Percentiles rank a stretch among this genome's conserved stretches.
phyloP scores from a whole-genome alignment of 2,797 vertebrate species.

The Phataginus tetradactyla region DNA sequence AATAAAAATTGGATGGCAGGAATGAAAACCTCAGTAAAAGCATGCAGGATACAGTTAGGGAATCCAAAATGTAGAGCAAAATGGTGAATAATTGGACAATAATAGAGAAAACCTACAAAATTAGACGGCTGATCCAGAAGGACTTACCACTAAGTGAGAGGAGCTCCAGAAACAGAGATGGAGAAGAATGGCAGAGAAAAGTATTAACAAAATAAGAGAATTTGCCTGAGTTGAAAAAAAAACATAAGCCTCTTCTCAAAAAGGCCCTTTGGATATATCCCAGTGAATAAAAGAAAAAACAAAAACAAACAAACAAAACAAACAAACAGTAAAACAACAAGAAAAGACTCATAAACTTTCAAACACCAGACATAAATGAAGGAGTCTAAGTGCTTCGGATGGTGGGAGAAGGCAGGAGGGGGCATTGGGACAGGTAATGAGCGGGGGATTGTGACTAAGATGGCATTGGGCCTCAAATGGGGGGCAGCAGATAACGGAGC shows the following conservation, averaged over 20 bases:
- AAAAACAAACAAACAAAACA: not conserved
- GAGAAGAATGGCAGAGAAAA: not conserved
- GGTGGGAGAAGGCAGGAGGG: not conserved
- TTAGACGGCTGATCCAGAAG: not conserved
- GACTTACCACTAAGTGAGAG: not conserved
- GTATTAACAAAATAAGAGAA: not conserved
- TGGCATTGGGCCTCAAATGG: not conserved
- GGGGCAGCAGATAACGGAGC: not conserved
- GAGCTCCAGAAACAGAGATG: not conserved
- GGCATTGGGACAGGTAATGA: not conserved
- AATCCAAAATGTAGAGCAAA: constrained; percentile 16
- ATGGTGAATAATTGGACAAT: not conserved
- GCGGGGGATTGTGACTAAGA: not conserved
- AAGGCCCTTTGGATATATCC: not conserved
- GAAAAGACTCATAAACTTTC: not conserved
- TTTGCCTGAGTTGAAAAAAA: not conserved
- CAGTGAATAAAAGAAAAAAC: not conserved
- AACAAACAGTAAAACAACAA: not conserved
- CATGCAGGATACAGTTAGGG: not conserved
- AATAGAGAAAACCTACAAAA: not conserved
- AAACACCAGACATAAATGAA: not conserved
- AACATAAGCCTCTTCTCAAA: not conserved
- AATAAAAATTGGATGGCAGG: not conserved
- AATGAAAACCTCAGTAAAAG: not conserved
- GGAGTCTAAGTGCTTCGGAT: not conserved